A percentile compares a stretch with the other conserved stretches of the same genome.
phyloP scores from a whole-genome alignment of 2,113 vertebrate species.

The Pardalotus punctatus region DNA sequence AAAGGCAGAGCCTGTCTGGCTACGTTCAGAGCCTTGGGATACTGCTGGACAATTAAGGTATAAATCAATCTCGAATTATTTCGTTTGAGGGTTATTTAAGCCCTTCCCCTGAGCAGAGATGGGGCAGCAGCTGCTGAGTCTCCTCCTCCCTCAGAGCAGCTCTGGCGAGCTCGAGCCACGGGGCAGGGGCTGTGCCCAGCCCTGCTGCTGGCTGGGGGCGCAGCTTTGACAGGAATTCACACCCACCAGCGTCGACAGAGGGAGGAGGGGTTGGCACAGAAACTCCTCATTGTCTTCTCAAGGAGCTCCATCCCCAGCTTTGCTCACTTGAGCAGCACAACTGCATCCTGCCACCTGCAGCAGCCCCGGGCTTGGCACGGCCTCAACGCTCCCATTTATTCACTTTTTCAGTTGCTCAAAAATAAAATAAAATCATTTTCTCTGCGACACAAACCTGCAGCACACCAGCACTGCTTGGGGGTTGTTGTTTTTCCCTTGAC shows the following conservation, averaged over 20 bases:
- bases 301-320: neutral
- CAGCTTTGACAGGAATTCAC: neutral
- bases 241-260: rapidly evolving
- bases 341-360: neutral
- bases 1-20: slow-evolving; percentile 53
- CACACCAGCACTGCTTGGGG: neutral
- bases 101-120: slow-evolving; percentile 40
- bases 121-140: slow-evolving; percentile 36
- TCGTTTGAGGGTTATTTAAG: slow-evolving; percentile 58
- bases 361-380: neutral
- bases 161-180: neutral
- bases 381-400: neutral
- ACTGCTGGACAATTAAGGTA: slow-evolving; percentile 32
- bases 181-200: neutral
- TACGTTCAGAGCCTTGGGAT: slow-evolving; percentile 47
- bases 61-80: slow-evolving; percentile 64
- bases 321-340: neutral
- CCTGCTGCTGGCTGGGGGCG: rapidly evolving
- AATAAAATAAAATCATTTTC: neutral
- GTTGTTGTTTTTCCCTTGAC: neutral
- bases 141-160: slow-evolving; percentile 27
- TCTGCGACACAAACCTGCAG: neutral
- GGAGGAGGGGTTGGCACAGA: neutral
- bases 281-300: neutral
- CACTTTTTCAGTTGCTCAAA: neutral